Evolutionary conservation across 2,113 vertebrate genomes (phyloP).

Genomic region (Ammospiza nelsoni): DNA sequence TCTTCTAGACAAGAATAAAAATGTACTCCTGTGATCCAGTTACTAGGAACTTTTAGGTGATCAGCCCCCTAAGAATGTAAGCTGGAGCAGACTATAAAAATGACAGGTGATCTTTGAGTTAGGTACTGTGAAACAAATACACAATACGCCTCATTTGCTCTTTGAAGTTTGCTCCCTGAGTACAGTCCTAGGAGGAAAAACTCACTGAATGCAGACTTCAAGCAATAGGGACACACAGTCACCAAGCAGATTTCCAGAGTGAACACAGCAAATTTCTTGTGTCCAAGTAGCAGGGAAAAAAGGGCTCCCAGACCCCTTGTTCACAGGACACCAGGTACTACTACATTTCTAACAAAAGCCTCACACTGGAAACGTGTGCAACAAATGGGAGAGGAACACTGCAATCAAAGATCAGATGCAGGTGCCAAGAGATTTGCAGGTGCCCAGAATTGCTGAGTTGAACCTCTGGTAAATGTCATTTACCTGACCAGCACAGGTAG

Average conservation of each 20-base stretch:
- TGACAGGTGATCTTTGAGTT: background rate
- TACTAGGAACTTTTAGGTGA: background rate
- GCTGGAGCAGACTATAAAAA: background rate
- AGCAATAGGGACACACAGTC: background rate
- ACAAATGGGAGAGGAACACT: background rate
- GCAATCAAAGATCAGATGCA: background rate
- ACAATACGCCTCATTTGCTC: background rate
- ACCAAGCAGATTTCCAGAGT: background rate
- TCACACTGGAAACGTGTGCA: rapidly evolving
- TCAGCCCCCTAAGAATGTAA: background rate
- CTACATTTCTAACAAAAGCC: background rate
- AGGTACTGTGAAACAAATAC: background rate
- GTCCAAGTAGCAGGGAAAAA: background rate
- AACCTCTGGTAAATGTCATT: background rate
- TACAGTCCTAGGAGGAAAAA: background rate
- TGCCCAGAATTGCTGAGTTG: background rate
- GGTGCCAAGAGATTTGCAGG: background rate
- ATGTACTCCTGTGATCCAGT: background rate
- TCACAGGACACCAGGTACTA: background rate
- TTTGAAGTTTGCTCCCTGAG: background rate
- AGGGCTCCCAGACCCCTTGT: background rate
- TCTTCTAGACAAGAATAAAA: background rate
- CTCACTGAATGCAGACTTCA: background rate
- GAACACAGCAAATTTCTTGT: background rate
- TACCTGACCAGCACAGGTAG: background rate